A percentile compares a stretch with the other conserved stretches of the same genome.
These are phyloP conservation scores for Paedocypris micromegethes DNA, from an alignment of 2,797 vertebrate species.

Conservation along the genomic window DNA sequence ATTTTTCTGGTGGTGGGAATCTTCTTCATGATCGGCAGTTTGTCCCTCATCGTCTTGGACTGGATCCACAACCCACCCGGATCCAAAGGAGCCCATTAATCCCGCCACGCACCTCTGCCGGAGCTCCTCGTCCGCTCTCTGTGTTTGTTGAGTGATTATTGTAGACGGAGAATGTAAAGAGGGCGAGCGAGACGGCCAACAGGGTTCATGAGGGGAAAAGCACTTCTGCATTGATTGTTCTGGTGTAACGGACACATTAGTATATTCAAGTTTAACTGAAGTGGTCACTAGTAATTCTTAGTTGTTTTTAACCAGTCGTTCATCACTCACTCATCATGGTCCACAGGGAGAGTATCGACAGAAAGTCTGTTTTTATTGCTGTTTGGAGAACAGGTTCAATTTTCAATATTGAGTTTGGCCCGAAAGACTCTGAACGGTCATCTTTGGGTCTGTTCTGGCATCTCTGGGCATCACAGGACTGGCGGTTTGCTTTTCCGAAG, in stretches of 20 bases:
- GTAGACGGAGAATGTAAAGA: slow-evolving; percentile 3
- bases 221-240: slow-evolving; percentile 55
- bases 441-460: too few relatives aligned
- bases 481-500: too few relatives aligned
- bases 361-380: neutral
- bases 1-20: slow-evolving; percentile 85
- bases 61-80: slow-evolving; percentile 86
- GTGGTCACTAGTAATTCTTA: neutral
- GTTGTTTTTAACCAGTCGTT: neutral
- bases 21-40: slow-evolving; percentile 92
- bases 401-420: slow-evolving; percentile 5
- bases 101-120: slow-evolving; percentile 20
- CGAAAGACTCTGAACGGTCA: neutral
- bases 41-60: slow-evolving; percentile 88
- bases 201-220: slow-evolving; percentile 47
- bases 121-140: too few relatives aligned
- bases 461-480: too few relatives aligned
- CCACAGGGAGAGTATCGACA: neutral
- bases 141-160: neutral
- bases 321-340: too few relatives aligned
- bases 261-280: slow-evolving; percentile 8
- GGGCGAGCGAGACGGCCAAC: neutral
- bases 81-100: slow-evolving; percentile 79
- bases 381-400: slow-evolving; percentile 6
- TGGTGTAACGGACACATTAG: slow-evolving; percentile 15